Evolutionary conservation across 2,888 invertebrate species (phyloP).

Genomic region (Apamea sordens): DNA sequence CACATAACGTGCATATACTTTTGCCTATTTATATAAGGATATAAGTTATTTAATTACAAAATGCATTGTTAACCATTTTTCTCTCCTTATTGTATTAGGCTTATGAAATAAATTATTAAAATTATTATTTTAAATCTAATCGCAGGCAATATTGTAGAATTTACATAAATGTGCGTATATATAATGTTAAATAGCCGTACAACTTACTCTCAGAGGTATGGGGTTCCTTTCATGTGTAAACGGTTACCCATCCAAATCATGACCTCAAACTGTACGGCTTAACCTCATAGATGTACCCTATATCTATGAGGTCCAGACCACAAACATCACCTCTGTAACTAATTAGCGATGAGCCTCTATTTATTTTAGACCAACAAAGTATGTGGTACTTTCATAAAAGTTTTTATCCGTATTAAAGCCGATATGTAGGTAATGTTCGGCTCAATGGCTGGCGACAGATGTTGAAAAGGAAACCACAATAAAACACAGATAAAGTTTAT

Average conservation of each 20-base stretch:
- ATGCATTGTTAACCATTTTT: too few species aligned
- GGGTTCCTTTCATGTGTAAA: neutral
- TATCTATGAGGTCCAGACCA: neutral
- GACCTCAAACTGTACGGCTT: neutral
- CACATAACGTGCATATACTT: too few species aligned
- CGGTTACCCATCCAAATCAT: neutral
- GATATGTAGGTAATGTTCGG: neutral
- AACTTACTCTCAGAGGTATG: neutral
- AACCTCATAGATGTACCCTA: neutral
- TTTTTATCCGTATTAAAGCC: neutral
- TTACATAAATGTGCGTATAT: neutral
- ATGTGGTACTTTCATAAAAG: neutral
- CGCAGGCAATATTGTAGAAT: neutral
- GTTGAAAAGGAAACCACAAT: conserved; percentile 37
- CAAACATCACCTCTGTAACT: neutral
- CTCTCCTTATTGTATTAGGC: too few species aligned
- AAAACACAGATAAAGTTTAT: conserved; percentile 44
- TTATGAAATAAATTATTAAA: too few species aligned
- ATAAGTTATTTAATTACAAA: too few species aligned
- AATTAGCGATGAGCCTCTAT: neutral
- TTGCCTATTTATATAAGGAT: too few species aligned
- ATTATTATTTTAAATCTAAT: neutral
- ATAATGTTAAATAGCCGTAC: neutral
- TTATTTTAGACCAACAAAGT: neutral
- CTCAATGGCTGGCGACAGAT: conserved; percentile 7